A percentile compares a stretch with the other conserved stretches of the same genome.
Evolutionary conservation across 2,113 vertebrate species (phyloP).

Genomic region (Mormyrus lacerda): DNA sequence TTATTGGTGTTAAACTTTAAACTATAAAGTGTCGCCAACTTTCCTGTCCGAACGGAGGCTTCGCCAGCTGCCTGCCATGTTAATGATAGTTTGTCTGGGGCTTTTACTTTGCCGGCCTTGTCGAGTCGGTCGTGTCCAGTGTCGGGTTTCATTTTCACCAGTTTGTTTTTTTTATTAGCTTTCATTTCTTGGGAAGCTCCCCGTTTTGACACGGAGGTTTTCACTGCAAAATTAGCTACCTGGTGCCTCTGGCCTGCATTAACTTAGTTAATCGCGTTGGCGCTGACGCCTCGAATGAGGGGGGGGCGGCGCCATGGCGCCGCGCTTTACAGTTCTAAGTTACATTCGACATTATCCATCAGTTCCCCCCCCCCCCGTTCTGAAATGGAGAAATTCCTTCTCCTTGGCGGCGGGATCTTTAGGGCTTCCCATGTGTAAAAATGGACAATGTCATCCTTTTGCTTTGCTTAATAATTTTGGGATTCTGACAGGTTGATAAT

Average conservation of each 20-base stretch:
- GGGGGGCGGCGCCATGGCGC: not conserved
- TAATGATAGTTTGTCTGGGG: not conserved
- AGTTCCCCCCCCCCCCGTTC: not conserved
- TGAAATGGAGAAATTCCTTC: not conserved
- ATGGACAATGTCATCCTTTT: not conserved
- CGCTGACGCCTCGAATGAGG: not conserved
- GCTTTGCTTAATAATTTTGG: not conserved
- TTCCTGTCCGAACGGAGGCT: not conserved
- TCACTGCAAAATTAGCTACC: not conserved
- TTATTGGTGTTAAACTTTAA: not conserved
- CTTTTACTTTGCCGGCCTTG: not conserved
- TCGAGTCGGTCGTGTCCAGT: not conserved
- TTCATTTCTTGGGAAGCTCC: not conserved
- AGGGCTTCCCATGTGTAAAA: not conserved
- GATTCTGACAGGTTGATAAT: not conserved
- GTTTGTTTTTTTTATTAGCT: not conserved
- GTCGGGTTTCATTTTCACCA: not conserved
- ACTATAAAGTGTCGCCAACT: not conserved
- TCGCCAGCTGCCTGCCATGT: not conserved
- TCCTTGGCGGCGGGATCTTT: not conserved
- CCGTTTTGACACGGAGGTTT: not conserved
- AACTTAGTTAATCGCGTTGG: not conserved
- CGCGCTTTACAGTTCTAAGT: not conserved
- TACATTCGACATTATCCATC: not conserved
- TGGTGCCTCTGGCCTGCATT: not conserved